Percentiles rank a stretch among this genome's conserved stretches.
phyloP scores from a whole-genome alignment of 1,140 invertebrate genomes.

The Drosophila busckii region DNA sequence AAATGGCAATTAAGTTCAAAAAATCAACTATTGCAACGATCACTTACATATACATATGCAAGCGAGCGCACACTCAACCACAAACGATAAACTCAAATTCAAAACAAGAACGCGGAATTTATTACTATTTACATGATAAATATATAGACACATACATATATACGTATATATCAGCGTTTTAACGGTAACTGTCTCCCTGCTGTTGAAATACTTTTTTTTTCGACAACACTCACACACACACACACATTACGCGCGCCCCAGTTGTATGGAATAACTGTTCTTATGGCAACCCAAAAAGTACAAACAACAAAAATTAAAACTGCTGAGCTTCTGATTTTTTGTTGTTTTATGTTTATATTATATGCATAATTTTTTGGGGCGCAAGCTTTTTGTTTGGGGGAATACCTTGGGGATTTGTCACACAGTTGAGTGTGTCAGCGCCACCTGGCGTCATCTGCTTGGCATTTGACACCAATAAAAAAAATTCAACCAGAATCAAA shows the following conservation, averaged over 20 bases:
- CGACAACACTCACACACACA: constrained; percentile 14
- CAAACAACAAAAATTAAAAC: constrained; percentile 35
- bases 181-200: constrained; percentile 43
- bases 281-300: constrained; percentile 37
- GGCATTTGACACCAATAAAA: constrained; percentile 23
- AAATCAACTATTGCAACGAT: constrained; percentile 53
- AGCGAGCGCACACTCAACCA: constrained; percentile 8
- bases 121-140: constrained; percentile 44
- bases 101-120: constrained; percentile 47
- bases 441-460: constrained; percentile 19
- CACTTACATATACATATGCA: constrained; percentile 7
- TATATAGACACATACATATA: no score
- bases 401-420: constrained; percentile 66
- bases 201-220: constrained; percentile 59
- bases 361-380: constrained; percentile 16
- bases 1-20: constrained; percentile 62
- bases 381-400: constrained; percentile 41
- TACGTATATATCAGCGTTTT: constrained; percentile 26
- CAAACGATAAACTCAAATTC: constrained; percentile 16
- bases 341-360: neutral
- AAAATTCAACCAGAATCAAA: constrained; percentile 6
- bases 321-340: constrained; percentile 46
- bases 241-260: constrained; percentile 22
- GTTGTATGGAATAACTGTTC: constrained; percentile 49
- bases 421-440: constrained; percentile 20